Conservation (phyloP, 2,888 invertebrate genomes). For the Nomada ferruginata region DNA sequence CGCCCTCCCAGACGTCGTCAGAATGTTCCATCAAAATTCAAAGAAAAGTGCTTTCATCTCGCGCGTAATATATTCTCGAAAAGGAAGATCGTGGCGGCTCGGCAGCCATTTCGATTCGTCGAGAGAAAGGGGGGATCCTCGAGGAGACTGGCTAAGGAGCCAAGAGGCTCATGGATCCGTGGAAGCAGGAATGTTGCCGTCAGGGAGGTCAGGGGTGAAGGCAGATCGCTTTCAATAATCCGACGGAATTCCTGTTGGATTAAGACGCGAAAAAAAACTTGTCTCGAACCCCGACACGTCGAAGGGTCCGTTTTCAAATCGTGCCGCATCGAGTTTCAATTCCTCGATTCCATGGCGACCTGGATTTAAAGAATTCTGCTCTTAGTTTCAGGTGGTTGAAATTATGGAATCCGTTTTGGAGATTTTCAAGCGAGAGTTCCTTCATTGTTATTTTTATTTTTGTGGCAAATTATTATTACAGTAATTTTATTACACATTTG, state of each 20-base stretch:
- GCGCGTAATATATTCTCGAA: conserved; percentile 55
- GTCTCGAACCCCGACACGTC: background rate
- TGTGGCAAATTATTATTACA: too few relatives aligned
- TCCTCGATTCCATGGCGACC: background rate
- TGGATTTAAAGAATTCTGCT: background rate
- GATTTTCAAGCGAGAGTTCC: too few relatives aligned
- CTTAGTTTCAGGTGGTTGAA: too few relatives aligned
- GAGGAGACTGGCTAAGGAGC: conserved; percentile 24
- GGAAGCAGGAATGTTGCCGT: conserved; percentile 52
- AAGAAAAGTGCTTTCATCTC: conserved; percentile 61
- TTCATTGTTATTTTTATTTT: too few relatives aligned
- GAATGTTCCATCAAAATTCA: conserved; percentile 52
- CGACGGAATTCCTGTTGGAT: conserved; percentile 42
- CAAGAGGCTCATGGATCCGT: conserved; percentile 20
- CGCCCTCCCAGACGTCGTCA: conserved; percentile 48
- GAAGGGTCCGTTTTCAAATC: conserved; percentile 19
- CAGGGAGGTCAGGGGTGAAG: conserved; percentile 62
- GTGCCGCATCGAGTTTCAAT: background rate
- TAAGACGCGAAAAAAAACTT: conserved; percentile 37
- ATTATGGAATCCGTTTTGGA: too few relatives aligned
- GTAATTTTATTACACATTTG: too few relatives aligned
- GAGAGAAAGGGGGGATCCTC: conserved; percentile 44
- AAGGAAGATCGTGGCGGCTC: conserved; percentile 18
- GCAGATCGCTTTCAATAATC: conserved; percentile 62
- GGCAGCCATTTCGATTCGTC: conserved; percentile 51